These are phyloP conservation scores for Apocheima hispidaria DNA, from an alignment of 2,888 invertebrate genomes.

Conservation along the genomic window DNA sequence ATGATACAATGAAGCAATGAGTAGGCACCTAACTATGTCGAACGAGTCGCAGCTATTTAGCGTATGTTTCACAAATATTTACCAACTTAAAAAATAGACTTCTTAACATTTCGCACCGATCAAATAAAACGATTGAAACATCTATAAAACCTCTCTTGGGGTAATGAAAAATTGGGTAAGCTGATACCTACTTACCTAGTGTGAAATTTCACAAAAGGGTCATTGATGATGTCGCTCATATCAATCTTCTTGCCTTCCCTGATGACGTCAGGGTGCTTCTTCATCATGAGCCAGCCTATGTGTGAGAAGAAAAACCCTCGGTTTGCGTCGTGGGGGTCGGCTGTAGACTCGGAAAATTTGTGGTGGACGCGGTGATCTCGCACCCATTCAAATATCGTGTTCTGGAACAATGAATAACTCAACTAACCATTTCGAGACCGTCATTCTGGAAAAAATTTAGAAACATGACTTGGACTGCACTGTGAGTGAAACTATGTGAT, in stretches of 20 bases:
- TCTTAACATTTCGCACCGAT: background rate
- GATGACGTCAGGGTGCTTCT: conserved; percentile 94
- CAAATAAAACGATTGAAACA: background rate
- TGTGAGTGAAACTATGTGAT: too few species aligned
- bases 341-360: conserved; percentile 91
- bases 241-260: conserved; percentile 92
- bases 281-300: conserved; percentile 96
- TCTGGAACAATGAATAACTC: conserved; percentile 77
- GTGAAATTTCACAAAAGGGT: conserved; percentile 92
- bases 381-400: conserved; percentile 90
- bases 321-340: conserved; percentile 93
- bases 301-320: conserved; percentile 97
- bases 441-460: too few species aligned
- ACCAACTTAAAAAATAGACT: background rate
- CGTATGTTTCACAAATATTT: conserved; percentile 8
- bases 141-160: too few species aligned
- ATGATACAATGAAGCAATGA: conserved; percentile 8
- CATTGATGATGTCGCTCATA: conserved; percentile 91
- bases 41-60: background rate
- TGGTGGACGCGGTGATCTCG: conserved; percentile 92
- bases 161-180: too few species aligned
- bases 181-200: conserved; percentile 85
- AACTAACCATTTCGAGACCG: too few species aligned
- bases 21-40: conserved; percentile 1
- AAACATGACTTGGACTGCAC: too few species aligned